These are phyloP conservation scores for Ceriagrion tenellum DNA, from an alignment of 2,888 invertebrate genomes.

Conservation along the genomic window DNA sequence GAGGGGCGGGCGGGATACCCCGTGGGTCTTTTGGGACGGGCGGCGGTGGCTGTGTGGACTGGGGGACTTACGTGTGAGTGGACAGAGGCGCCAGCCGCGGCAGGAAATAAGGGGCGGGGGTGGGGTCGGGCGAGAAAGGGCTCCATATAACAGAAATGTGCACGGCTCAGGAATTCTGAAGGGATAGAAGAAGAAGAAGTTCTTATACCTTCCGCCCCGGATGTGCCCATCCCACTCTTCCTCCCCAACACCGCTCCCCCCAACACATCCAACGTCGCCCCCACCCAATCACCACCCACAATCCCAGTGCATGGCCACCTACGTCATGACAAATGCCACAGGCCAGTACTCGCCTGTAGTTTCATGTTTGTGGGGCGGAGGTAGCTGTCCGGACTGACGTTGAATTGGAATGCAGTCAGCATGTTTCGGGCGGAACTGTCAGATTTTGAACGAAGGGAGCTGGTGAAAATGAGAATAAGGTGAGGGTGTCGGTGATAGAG, in stretches of 20 bases:
- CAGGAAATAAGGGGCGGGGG: conserved; percentile 55
- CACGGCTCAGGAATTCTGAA: conserved; percentile 36
- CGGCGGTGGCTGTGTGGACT: background rate
- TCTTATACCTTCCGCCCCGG: conserved; percentile 55
- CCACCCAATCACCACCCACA: background rate
- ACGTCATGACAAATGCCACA: conserved; percentile 60
- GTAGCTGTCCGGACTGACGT: background rate
- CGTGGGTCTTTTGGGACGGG: background rate
- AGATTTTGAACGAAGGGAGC: background rate
- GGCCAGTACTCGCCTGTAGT: conserved; percentile 38
- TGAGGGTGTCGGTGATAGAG: background rate
- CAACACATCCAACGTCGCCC: background rate
- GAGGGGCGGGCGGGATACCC: conserved; percentile 28
- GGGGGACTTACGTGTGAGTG: conserved; percentile 56
- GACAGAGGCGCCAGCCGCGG: conserved; percentile 58
- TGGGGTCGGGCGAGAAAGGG: background rate
- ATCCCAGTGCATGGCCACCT: conserved; percentile 38
- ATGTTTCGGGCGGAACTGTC: too few species aligned
- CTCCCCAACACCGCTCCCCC: background rate
- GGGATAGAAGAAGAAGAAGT: conserved; percentile 28
- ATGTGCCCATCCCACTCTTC: conserved; percentile 35
- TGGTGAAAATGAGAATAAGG: background rate
- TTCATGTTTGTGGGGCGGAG: conserved; percentile 37
- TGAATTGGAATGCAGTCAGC: background rate
- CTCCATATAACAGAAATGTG: conserved; percentile 63